Percentiles rank a stretch among this genome's conserved stretches.
Conservation (phyloP, 2,888 invertebrate genomes). For the Chesias legatella region DNA sequence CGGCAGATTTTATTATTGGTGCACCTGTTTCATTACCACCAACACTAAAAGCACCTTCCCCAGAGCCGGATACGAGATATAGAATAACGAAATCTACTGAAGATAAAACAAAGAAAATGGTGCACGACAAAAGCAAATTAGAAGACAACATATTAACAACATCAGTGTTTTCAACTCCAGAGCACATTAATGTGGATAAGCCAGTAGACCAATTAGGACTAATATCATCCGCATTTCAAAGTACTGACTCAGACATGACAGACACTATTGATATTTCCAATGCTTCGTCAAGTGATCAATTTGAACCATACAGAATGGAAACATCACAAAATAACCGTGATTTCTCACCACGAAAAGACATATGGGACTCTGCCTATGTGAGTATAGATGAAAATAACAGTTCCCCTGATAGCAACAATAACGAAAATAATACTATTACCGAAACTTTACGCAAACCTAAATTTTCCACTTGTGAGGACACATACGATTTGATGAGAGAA, state of each 20-base stretch:
- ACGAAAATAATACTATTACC: conserved; percentile 45
- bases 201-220: conserved; percentile 27
- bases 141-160: conserved; percentile 30
- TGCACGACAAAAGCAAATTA: conserved; percentile 15
- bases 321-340: conserved; percentile 36
- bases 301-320: conserved; percentile 38
- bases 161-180: conserved; percentile 38
- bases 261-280: conserved; percentile 43
- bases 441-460: conserved; percentile 50
- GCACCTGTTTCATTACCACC: conserved; percentile 75
- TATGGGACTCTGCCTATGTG: conserved; percentile 78
- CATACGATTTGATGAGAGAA: conserved; percentile 32
- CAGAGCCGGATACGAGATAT: conserved; percentile 53
- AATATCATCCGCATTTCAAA: conserved; percentile 50
- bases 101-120: conserved; percentile 21
- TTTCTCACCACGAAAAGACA: conserved; percentile 61
- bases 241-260: conserved; percentile 50
- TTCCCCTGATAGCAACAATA: conserved; percentile 67
- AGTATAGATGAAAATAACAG: conserved; percentile 75
- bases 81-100: conserved; percentile 38
- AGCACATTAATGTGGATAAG: conserved; percentile 30
- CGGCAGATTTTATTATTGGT: conserved; percentile 73
- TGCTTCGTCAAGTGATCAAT: conserved; percentile 38
- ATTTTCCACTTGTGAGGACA: conserved; percentile 38
- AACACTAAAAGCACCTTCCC: conserved; percentile 51